Evolutionary conservation across 37 sponge, comb jelly and placozoan genomes (phyloP), one percentile per base, ranked within the genome.

Genomic region (Tethya wilhelma): DNA sequence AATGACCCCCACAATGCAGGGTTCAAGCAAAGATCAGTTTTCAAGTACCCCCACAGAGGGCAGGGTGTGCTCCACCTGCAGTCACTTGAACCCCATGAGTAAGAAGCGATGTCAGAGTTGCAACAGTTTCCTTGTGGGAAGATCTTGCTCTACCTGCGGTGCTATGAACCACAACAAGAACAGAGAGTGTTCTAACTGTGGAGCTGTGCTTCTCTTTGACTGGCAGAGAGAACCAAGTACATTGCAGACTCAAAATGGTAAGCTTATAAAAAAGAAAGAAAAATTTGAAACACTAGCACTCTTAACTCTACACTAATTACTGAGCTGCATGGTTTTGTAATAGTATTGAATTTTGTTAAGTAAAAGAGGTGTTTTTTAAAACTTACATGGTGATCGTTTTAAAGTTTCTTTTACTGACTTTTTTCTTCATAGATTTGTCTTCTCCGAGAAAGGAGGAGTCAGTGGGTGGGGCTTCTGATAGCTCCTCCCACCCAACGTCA

Each of bases 61-160:
- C 4, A 56, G 84, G 43, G 38, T 12, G 14, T 91, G 92, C 63
- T 79, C 82, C 0, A 40, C 77, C 31, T 91, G 92, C 59, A 40
- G 57, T 1, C 83, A 74, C 22, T 30, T 71, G 26, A 85, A 67
- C 26, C 87, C 87, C 12, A 23, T 55, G 20, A 33, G 45, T 30
- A 91, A 91, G 71, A 86, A 86, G 84, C 59, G 87, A 34, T 91
- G 92, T 66, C 38, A 60, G 44, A 26, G 44, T 38, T 91, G 92
- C 55, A 46, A 67, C 29, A 64, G 59, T 12, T 86, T 83, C 56
- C 74, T 86, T 1, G 80, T 91, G 26, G 92, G 92, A 0, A 71
- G 64, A 7, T 56, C 74, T 0, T 91, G 92, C 38, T 84, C 83
- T 8, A 31, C 37, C 2, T 91, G 92, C 73, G 75, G 69, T 0